phyloP scores from a whole-genome alignment of 2,113 vertebrate species.

The Phasianus colchicus region DNA sequence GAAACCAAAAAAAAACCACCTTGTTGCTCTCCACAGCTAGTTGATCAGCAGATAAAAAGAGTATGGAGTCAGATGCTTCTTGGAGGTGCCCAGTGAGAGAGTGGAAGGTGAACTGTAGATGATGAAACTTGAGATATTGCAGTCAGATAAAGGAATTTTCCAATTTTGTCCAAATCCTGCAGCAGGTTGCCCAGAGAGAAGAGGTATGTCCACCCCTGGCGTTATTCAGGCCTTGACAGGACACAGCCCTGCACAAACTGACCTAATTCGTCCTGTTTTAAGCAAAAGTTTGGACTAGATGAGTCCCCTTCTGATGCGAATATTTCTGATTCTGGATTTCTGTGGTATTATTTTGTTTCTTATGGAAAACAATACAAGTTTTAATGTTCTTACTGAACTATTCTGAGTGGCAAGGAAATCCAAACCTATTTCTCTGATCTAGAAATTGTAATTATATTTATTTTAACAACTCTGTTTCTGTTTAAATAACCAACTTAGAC shows the following conservation, averaged over 20 bases:
- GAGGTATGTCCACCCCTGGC: accelerated
- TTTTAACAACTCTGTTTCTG: background rate
- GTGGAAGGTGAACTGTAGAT: background rate
- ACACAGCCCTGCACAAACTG: background rate
- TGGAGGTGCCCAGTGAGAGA: background rate
- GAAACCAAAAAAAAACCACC: background rate
- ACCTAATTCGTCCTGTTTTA: background rate
- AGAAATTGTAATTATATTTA: background rate
- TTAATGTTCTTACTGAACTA: background rate
- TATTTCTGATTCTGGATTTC: background rate
- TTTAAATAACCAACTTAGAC: background rate
- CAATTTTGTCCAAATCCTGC: background rate
- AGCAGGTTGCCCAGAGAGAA: background rate
- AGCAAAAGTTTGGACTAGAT: background rate
- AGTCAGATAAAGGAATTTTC: background rate
- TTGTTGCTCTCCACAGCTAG: background rate
- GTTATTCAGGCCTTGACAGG: background rate
- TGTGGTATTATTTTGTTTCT: background rate
- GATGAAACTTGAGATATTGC: background rate
- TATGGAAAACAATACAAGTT: background rate
- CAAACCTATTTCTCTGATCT: background rate
- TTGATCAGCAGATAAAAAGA: background rate
- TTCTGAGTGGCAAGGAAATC: background rate
- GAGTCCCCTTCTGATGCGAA: background rate
- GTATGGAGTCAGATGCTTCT: background rate